Evolutionary conservation across 2,888 invertebrate genomes (phyloP).

Genomic region (Alloscopus bannaensis): DNA sequence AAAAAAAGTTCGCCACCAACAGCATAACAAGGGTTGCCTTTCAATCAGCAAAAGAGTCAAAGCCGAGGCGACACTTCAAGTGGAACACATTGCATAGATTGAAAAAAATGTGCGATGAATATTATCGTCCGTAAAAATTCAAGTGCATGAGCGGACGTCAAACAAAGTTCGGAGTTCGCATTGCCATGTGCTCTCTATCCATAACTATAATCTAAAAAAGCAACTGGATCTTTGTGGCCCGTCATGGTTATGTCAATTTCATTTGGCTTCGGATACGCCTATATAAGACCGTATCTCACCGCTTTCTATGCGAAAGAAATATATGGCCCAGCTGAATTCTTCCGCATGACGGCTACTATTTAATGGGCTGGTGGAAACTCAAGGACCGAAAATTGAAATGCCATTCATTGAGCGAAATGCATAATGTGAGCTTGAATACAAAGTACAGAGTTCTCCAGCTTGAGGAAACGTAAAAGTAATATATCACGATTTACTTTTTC

Average conservation of each 20-base stretch:
- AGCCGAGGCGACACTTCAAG: not conserved
- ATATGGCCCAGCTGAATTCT: slow-evolving; percentile 69
- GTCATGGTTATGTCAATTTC: slow-evolving; percentile 1
- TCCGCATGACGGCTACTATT: slow-evolving; percentile 71
- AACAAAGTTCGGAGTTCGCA: not conserved
- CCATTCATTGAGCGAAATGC: slow-evolving; percentile 58
- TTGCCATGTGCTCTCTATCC: not conserved
- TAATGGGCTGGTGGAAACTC: slow-evolving; percentile 65
- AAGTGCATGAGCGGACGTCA: not conserved
- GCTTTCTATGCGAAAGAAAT: slow-evolving; percentile 41
- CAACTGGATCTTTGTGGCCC: not conserved
- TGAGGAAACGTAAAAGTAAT: no score
- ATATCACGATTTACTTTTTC: no score
- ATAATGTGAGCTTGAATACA: not conserved
- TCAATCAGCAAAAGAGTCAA: slow-evolving; percentile 37
- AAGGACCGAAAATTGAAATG: slow-evolving; percentile 69
- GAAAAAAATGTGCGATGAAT: slow-evolving; percentile 10
- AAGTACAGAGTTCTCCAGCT: not conserved
- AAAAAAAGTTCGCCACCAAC: not conserved
- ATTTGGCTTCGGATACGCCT: not conserved
- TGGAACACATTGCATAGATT: slow-evolving; percentile 22
- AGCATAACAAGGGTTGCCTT: slow-evolving; percentile 1
- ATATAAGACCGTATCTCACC: not conserved
- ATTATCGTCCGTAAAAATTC: slow-evolving; percentile 34
- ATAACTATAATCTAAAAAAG: not conserved